phyloP scores from a whole-genome alignment of 1,140 invertebrate species.

The Euura saliciscinereae region DNA sequence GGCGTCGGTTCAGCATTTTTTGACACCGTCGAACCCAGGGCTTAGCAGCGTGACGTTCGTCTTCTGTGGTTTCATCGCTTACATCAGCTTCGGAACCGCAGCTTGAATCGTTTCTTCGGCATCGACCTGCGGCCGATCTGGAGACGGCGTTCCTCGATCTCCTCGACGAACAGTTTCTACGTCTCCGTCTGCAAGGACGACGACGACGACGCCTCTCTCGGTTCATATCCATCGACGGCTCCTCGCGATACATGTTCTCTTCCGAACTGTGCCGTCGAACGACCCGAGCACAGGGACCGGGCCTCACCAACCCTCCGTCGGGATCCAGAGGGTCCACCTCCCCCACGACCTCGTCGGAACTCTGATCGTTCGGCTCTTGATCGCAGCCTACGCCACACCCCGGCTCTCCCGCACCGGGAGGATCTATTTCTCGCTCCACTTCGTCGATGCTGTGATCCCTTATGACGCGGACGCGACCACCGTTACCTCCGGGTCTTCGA shows the following conservation, averaged over 20 bases:
- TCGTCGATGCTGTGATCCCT: no score
- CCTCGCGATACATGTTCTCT: background rate
- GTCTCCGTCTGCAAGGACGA: background rate
- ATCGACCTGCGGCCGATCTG: background rate
- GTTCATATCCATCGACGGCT: background rate
- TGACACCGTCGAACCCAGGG: background rate
- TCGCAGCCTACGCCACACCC: no score
- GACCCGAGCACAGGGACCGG: background rate
- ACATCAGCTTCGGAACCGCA: background rate
- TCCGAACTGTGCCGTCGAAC: background rate
- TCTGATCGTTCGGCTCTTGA: no score
- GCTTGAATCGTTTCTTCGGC: background rate
- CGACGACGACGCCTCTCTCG: background rate
- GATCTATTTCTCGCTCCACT: no score
- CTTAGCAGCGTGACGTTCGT: background rate
- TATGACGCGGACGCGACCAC: no score
- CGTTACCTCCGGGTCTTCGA: background rate
- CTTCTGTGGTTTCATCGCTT: background rate
- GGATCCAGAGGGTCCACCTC: no score
- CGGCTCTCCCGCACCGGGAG: no score
- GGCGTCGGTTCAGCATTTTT: background rate
- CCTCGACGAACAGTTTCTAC: background rate
- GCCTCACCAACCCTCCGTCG: no score
- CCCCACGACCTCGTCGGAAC: no score
- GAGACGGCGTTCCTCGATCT: background rate